Percentiles rank a stretch among this genome's conserved stretches.
Evolutionary conservation across 2,888 invertebrate species (phyloP).

Genomic region (Leptopilina drosophilae): DNA sequence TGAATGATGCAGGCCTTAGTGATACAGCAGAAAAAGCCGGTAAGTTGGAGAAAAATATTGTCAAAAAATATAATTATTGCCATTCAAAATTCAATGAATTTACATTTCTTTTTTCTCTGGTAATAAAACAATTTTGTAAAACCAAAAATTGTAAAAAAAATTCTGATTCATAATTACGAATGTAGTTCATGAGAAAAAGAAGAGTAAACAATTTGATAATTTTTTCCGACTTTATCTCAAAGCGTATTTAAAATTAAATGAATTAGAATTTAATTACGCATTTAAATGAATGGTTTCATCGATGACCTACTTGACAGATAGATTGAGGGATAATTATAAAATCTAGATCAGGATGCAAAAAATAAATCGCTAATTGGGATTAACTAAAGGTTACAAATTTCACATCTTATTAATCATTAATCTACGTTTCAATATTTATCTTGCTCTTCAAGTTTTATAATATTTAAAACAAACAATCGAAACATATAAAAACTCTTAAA

Average conservation of each 20-base stretch:
- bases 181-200: no score
- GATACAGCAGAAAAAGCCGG: slow-evolving; percentile 90
- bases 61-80: no score
- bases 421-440: background rate
- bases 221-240: background rate
- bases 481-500: no score
- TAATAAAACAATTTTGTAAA: no score
- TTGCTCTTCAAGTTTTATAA: background rate
- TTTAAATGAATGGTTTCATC: slow-evolving; percentile 9
- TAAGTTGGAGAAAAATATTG: slow-evolving; percentile 77
- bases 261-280: background rate
- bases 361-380: slow-evolving; percentile 2
- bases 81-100: slow-evolving; percentile 3
- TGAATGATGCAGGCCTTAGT: slow-evolving; percentile 81
- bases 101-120: background rate
- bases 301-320: slow-evolving; percentile 27
- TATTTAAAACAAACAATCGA: background rate
- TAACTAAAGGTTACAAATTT: slow-evolving; percentile 3
- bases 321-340: background rate
- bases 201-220: background rate
- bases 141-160: no score
- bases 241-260: slow-evolving; percentile 21
- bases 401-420: slow-evolving; percentile 2
- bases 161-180: background rate
- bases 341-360: slow-evolving; percentile 3